These are phyloP conservation scores for Carassius gibelio DNA, from an alignment of 2,113 vertebrate species.

Conservation along the genomic window DNA sequence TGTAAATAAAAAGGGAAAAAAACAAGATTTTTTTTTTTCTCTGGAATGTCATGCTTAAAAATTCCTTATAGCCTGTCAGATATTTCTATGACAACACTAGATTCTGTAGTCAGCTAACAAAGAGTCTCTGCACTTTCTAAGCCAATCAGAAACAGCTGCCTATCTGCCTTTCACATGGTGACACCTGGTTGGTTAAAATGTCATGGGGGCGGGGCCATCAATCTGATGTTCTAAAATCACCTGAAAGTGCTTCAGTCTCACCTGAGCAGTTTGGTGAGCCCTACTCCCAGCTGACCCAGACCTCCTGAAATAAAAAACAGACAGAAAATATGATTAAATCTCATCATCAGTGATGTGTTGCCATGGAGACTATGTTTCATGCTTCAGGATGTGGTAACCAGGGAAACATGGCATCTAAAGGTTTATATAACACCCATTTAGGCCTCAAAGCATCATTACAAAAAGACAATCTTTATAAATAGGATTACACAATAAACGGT, in stretches of 20 bases:
- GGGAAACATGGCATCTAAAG: constrained; percentile 42
- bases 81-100: background rate
- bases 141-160: background rate
- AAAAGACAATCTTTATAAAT: background rate
- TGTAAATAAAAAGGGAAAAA: constrained; percentile 57
- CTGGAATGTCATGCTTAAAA: background rate
- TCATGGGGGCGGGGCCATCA: background rate
- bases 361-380: constrained; percentile 47
- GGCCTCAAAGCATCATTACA: background rate
- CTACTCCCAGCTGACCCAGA: constrained; percentile 91
- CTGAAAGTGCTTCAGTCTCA: constrained; percentile 60
- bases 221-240: background rate
- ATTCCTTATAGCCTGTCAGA: background rate
- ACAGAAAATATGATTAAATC: constrained; percentile 8
- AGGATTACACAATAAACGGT: background rate
- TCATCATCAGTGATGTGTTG: constrained; percentile 45
- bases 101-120: background rate
- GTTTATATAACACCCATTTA: constrained; percentile 19
- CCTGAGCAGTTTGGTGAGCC: constrained; percentile 88
- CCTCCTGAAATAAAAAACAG: constrained; percentile 77
- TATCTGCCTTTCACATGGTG: background rate
- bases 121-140: background rate
- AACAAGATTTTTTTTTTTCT: background rate
- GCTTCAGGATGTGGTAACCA: constrained; percentile 45
- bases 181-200: background rate